These are phyloP conservation scores for Orchestes rusci DNA, from an alignment of 2,888 invertebrate genomes.

Conservation along the genomic window DNA sequence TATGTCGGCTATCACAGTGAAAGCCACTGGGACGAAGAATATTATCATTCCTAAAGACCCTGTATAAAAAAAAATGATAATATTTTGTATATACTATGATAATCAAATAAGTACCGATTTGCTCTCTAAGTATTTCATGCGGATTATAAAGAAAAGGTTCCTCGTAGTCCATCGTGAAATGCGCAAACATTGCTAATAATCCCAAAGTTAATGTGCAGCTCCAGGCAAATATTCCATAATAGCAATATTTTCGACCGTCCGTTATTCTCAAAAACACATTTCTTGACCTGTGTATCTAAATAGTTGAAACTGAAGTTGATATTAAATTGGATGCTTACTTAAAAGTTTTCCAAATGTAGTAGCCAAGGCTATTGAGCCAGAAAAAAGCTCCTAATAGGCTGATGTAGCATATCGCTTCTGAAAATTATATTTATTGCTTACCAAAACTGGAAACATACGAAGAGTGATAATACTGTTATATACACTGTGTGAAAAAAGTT, in stretches of 20 bases:
- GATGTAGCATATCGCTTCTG: conserved; percentile 71
- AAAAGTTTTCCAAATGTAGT: conserved; percentile 84
- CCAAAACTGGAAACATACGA: no score
- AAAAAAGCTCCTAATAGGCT: conserved; percentile 75
- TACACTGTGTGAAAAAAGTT: no score
- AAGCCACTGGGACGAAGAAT: conserved; percentile 75
- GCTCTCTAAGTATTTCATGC: conserved; percentile 58
- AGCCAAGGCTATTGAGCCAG: conserved; percentile 80
- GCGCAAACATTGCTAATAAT: conserved; percentile 69
- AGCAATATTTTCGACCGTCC: conserved; percentile 80
- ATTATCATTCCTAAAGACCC: conserved; percentile 77
- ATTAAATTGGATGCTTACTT: conserved; percentile 46
- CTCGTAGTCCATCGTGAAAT: conserved; percentile 68
- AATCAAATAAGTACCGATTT: conserved; percentile 51
- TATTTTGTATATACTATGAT: neutral
- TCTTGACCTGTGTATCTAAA: conserved; percentile 55
- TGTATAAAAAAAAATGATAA: conserved; percentile 37
- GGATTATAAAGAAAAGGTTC: conserved; percentile 45
- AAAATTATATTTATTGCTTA: conserved; percentile 28
- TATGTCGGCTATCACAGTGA: conserved; percentile 68
- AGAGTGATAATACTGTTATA: no score
- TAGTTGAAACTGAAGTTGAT: neutral
- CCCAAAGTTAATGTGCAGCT: conserved; percentile 64
- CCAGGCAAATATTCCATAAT: conserved; percentile 79
- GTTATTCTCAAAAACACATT: conserved; percentile 80